Evolutionary conservation across 2,888 invertebrate species (phyloP), one percentile per base, ranked within the genome.

Genomic region (Pycnomerus fuliginosus): DNA sequence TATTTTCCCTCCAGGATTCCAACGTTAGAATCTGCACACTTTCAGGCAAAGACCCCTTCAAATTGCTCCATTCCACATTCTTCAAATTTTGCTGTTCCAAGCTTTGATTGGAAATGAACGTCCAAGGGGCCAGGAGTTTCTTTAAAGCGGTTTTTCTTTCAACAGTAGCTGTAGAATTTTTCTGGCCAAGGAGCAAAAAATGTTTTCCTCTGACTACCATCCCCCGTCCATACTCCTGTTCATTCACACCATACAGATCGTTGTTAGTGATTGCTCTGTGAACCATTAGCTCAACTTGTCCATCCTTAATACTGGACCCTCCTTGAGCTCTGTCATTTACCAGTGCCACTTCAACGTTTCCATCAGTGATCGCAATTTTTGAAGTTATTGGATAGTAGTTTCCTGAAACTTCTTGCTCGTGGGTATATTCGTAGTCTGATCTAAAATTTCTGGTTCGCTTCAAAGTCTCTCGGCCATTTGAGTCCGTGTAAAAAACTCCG

Each of bases 171-270:
- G 68, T 47, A 1, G 66, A 66, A 3, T 65, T 57, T 2, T 15
- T 52, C 32, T 39, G 42, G 1, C 52, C 54, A 4, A 56, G 40
- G 13, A 50, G 35, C 1, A 56, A 24, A 23, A 44, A 53, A 15
- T 51, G 52, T 40, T 54, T 48, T 0, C 90, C 89, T 42, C 83
- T 72, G 0, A 80, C 84, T 1, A 86, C 79, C 0, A 90, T 59
- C 0, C 90, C 90, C 48, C 69, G 62, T 0, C 81, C 83, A 37
- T 73, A 81, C 0, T 79, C 83, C 0, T 78, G 77, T 70, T 98
- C 97, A 62, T 95, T 88, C 0, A 92, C 83, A 71, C 98, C 95
- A 0, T 79, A 88, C 0, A 84, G 85, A 66, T 98, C 97, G 59
- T 98, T 97, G 25, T 78, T 75, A 1, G 92, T 64, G 5, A 91